phyloP scores from a whole-genome alignment of 2,888 invertebrate genomes.

The Argyresthia albistria region DNA sequence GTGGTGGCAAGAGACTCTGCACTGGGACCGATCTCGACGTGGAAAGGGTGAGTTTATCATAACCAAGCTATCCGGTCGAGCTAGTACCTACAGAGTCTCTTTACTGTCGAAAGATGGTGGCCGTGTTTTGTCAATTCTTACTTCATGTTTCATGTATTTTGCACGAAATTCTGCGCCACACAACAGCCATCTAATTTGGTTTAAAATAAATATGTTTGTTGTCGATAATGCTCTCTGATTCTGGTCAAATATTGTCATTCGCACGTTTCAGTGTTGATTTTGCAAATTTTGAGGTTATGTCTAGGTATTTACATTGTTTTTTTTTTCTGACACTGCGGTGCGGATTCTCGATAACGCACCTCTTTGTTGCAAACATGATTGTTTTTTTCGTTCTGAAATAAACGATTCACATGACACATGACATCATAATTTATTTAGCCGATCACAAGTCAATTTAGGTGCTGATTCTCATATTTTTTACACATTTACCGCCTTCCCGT shows the following conservation, averaged over 20 bases:
- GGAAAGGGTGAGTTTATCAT: slow-evolving; percentile 55
- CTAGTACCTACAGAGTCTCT: slow-evolving; percentile 26
- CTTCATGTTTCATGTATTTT: slow-evolving; percentile 43
- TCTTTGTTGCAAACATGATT: no score
- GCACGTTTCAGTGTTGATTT: slow-evolving; percentile 61
- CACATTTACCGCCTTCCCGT: slow-evolving; percentile 14
- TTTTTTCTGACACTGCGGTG: no score
- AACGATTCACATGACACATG: no score
- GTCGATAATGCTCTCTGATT: neutral
- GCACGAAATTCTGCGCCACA: neutral
- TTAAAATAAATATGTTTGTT: neutral
- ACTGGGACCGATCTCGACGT: slow-evolving; percentile 64
- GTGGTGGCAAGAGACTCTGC: slow-evolving; percentile 73
- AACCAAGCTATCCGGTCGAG: slow-evolving; percentile 27
- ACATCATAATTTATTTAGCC: no score
- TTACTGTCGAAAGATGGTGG: slow-evolving; percentile 51
- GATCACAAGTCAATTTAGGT: neutral
- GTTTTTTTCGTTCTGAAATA: no score
- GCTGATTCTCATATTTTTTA: neutral
- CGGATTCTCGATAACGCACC: no score
- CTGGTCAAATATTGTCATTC: slow-evolving; percentile 27
- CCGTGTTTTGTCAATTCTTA: slow-evolving; percentile 56
- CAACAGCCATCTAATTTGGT: neutral
- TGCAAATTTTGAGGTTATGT: slow-evolving; percentile 59
- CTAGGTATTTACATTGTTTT: neutral